These are phyloP conservation scores for Batillaria attramentaria DNA, from an alignment of 1,140 invertebrate genomes.

Conservation along the genomic window DNA sequence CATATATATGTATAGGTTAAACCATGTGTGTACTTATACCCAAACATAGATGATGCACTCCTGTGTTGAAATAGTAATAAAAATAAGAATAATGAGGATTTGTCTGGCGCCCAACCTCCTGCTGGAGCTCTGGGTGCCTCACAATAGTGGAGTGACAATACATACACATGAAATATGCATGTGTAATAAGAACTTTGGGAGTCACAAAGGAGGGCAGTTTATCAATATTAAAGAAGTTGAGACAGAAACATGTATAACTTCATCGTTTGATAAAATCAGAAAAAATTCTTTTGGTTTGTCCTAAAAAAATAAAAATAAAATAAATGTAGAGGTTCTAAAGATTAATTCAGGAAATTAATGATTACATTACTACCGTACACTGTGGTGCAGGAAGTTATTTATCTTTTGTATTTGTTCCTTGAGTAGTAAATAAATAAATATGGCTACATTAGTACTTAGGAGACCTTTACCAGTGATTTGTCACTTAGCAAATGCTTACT, in stretches of 20 bases:
- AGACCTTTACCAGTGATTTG: too few species aligned
- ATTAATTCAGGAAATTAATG: background rate
- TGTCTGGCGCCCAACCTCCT: too few species aligned
- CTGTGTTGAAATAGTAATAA: background rate
- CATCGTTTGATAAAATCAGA: background rate
- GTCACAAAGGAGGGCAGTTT: too few species aligned
- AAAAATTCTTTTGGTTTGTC: background rate
- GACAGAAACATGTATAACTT: background rate
- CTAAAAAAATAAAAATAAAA: too few species aligned
- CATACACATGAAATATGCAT: background rate
- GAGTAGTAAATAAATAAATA: background rate
- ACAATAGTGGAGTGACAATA: too few species aligned
- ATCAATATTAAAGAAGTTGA: background rate
- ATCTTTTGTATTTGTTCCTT: background rate
- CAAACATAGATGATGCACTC: background rate
- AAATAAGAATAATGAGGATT: background rate
- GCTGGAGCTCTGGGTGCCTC: too few species aligned
- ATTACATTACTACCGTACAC: background rate
- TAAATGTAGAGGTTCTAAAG: too few species aligned
- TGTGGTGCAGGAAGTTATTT: background rate
- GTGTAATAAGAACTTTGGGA: too few species aligned
- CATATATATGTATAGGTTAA: background rate
- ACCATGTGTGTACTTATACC: too few species aligned
- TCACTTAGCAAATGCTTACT: too few species aligned
- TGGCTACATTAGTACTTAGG: too few species aligned